phyloP scores from a whole-genome alignment of 2,888 invertebrate genomes.

The Cacoxenus indagator region DNA sequence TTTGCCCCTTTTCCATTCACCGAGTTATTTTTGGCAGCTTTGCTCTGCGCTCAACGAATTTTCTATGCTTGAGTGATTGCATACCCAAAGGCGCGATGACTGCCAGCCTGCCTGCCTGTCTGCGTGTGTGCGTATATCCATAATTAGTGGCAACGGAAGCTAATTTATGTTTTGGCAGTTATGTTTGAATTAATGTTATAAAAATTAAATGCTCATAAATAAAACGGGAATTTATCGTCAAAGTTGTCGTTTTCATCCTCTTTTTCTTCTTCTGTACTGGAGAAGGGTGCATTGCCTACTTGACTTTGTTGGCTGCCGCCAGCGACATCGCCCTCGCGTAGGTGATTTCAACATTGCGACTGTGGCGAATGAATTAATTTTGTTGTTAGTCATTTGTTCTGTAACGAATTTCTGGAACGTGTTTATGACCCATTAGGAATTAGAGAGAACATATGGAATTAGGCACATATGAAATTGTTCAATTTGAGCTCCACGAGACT shows the following conservation, averaged over 20 bases:
- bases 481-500: not conserved
- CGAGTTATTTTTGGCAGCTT: conserved; percentile 18
- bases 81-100: conserved; percentile 11
- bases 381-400: conserved; percentile 9
- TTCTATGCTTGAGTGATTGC: conserved; percentile 63
- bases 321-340: conserved; percentile 52
- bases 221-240: conserved; percentile 56
- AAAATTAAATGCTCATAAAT: conserved; percentile 67
- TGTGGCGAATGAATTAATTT: not conserved
- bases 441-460: not conserved
- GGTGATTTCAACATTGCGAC: conserved; percentile 26
- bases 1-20: not conserved
- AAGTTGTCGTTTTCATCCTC: not conserved
- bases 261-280: not conserved
- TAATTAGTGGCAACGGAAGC: conserved; percentile 68
- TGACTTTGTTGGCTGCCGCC: conserved; percentile 25
- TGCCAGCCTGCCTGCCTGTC: not conserved
- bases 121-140: conserved; percentile 38
- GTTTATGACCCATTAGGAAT: conserved; percentile 53
- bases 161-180: conserved; percentile 70
- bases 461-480: not conserved
- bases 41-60: conserved; percentile 64
- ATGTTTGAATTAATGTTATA: conserved; percentile 68
- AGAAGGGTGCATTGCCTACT: conserved; percentile 32
- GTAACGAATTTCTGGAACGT: conserved; percentile 51